A percentile compares a stretch with the other conserved stretches of the same genome.
These are phyloP conservation scores for Rallus limicola DNA, from an alignment of 2,113 vertebrate genomes.

Conservation along the genomic window DNA sequence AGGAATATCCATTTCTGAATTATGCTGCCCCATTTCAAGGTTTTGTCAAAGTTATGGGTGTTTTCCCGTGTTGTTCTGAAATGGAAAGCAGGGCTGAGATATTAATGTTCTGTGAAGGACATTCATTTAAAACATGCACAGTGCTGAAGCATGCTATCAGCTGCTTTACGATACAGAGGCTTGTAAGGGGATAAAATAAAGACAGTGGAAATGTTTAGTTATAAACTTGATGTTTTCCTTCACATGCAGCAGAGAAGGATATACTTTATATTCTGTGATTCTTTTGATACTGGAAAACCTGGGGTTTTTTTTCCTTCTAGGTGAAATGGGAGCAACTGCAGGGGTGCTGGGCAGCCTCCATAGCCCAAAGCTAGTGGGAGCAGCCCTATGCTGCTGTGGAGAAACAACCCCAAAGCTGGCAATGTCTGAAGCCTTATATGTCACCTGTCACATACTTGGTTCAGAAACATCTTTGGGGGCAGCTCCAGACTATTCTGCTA, in stretches of 20 bases:
- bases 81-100: background rate
- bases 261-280: background rate
- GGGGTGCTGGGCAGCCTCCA: background rate
- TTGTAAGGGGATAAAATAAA: background rate
- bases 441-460: background rate
- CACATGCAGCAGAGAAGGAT: background rate
- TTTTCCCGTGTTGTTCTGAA: constrained; percentile 19
- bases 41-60: background rate
- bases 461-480: background rate
- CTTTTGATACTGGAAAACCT: background rate
- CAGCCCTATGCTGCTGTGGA: background rate
- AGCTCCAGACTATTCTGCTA: background rate
- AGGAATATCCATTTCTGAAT: background rate
- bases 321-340: background rate
- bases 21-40: background rate
- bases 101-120: background rate
- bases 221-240: background rate
- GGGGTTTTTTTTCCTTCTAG: background rate
- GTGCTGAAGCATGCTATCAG: background rate
- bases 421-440: background rate
- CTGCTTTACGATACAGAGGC: background rate
- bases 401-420: background rate
- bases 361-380: background rate
- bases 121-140: background rate
- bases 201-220: background rate